These are phyloP conservation scores for Agelas oroides DNA, from an alignment of 37 sponge, comb jelly and placozoan genomes.

Conservation along the genomic window DNA sequence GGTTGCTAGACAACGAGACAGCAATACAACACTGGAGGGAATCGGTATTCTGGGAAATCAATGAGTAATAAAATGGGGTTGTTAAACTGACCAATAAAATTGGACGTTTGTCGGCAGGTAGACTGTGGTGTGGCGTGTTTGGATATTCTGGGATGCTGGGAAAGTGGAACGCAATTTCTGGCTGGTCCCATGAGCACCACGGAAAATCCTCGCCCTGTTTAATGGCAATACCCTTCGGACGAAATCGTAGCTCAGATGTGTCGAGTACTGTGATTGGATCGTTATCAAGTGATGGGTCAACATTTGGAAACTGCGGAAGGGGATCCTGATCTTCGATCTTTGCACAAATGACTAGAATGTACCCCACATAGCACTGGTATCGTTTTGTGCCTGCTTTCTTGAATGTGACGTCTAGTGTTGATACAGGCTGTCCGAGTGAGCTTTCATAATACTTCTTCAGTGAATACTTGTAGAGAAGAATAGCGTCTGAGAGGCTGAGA, in stretches of 20 bases:
- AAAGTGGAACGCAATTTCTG: slow-evolving; percentile 8
- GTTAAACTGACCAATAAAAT: too few species aligned
- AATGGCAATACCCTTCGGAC: neutral
- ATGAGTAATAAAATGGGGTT: too few species aligned
- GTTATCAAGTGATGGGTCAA: neutral
- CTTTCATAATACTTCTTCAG: neutral
- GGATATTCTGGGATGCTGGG: neutral
- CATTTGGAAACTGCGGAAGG: neutral
- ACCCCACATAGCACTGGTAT: neutral
- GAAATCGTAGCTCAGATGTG: neutral
- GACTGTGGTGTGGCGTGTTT: too few species aligned
- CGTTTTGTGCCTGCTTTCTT: neutral
- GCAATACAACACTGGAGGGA: too few species aligned
- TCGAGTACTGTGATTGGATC: neutral
- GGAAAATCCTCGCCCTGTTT: neutral
- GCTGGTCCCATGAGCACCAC: slow-evolving; percentile 6
- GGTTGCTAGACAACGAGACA: too few species aligned
- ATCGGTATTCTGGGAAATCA: too few species aligned
- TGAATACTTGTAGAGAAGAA: neutral
- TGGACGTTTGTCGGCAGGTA: too few species aligned
- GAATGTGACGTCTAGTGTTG: neutral
- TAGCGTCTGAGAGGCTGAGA: neutral
- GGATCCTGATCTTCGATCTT: neutral
- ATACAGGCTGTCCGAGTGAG: neutral
- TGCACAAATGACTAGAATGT: neutral